Conservation (phyloP, 2,113 vertebrate genomes). For the Ammodytes dubius region DNA sequence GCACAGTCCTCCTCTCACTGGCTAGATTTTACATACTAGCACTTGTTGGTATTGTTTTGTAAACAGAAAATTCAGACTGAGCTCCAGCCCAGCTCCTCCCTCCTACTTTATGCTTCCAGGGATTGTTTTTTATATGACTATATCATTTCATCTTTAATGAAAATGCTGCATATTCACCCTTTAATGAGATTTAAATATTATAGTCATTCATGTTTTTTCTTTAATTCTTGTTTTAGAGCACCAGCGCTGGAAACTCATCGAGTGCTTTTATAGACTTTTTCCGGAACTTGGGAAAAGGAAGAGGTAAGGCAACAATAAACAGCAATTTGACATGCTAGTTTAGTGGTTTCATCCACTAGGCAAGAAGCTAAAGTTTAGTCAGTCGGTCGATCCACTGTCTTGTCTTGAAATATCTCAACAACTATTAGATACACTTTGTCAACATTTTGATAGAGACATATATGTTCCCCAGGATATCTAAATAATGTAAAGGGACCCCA, state of each 20-base stretch:
- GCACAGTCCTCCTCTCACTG: no score
- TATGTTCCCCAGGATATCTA: no score
- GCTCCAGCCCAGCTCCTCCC: no score
- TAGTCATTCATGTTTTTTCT: background rate
- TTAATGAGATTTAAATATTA: background rate
- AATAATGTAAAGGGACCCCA: background rate
- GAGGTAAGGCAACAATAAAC: slow-evolving; percentile 38
- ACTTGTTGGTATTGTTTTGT: no score
- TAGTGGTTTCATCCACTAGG: background rate
- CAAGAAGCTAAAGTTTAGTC: no score
- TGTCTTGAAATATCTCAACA: background rate
- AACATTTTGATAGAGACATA: background rate
- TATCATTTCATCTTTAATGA: background rate
- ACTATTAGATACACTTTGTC: no score
- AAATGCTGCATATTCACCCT: no score
- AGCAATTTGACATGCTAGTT: background rate
- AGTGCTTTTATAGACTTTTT: slow-evolving; percentile 37
- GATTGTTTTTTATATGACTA: no score
- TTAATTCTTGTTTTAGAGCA: slow-evolving; percentile 51
- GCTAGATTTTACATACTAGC: no score
- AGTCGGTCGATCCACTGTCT: no score
- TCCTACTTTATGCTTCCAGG: no score
- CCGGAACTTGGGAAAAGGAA: background rate
- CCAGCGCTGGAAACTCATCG: slow-evolving; percentile 27
- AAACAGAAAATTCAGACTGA: no score